Conservation (phyloP, 2,888 invertebrate species). For the Psylliodes chrysocephalus region DNA sequence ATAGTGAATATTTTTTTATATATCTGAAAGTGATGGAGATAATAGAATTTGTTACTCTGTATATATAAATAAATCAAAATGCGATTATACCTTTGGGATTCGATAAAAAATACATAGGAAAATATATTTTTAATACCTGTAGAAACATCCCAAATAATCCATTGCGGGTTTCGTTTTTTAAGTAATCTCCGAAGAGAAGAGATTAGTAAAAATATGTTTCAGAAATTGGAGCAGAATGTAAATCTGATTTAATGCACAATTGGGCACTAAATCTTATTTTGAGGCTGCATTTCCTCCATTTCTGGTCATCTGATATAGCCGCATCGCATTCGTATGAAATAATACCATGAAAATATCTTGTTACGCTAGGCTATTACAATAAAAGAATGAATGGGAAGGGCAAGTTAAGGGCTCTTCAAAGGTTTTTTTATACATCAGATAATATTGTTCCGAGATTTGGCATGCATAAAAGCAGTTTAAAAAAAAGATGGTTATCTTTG, state of each 20-base stretch:
- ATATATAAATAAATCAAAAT: no score
- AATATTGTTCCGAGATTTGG: constrained; percentile 31
- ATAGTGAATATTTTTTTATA: no score
- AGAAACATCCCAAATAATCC: no score
- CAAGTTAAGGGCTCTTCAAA: constrained; percentile 35
- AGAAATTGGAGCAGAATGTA: constrained; percentile 40
- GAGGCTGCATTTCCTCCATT: constrained; percentile 33
- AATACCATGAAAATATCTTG: constrained; percentile 39
- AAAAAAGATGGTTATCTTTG: constrained; percentile 4
- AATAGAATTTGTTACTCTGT: no score
- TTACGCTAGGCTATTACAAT: constrained; percentile 38
- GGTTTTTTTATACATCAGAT: constrained; percentile 23
- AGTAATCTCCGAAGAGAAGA: constrained; percentile 2
- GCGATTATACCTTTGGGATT: no score
- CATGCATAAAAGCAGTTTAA: constrained; percentile 3
- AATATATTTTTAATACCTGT: no score
- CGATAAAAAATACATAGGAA: no score
- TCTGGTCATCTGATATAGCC: constrained; percentile 40
- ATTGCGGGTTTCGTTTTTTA: no score
- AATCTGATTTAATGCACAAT: constrained; percentile 45
- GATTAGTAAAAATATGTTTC: constrained; percentile 33
- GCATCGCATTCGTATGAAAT: constrained; percentile 33
- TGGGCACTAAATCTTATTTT: constrained; percentile 39
- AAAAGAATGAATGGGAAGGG: constrained; percentile 27
- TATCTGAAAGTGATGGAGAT: no score